Evolutionary conservation across 37 sponge, comb jelly and placozoan genomes (phyloP), one percentile per base, ranked within the genome.

Genomic region (Sycon ciliatum): DNA sequence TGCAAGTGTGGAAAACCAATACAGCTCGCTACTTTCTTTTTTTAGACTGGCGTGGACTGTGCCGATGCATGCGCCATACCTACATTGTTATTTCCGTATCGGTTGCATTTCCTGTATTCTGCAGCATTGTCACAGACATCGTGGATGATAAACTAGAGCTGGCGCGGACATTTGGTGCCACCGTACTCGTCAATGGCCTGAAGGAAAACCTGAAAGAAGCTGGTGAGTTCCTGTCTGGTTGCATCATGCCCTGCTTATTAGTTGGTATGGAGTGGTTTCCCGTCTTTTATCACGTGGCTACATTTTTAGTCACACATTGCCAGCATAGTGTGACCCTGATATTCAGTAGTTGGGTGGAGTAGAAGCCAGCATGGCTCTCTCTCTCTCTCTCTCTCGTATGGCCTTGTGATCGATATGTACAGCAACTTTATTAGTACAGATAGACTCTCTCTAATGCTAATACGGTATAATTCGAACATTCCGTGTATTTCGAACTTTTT

Each of bases 111-210:
- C 26, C 1, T 65, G 20, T 20, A 1, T 77, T 2, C 26, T 61
- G 26, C 68, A 89, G 89, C 7, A 56, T 87, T 9, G 87, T 80
- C 18, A 60, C 76, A 68, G 92, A 91, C 54, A 73, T 91, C 27
- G 35, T 87, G 1, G 77, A 73, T 22, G 37, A 38, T 1, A 83
- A 80, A 33, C 54, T 91, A 49, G 82, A 81, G 65, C 22, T 58
- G 39, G 92, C 92, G 23, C 81, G 76, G 57, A 24, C 56, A 26
- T 74, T 87, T 56, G 92, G 92, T 66, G 92, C 92, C 22, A 75
- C 83, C 75, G 79, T 87, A 13, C 39, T 65, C 52, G 72, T 91
- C 57, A 84, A 91, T 68, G 65, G 81, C 57, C 78, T 56, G 39
- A 81, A 35, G n/a, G 73, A 91, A 38, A 78, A 84, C 39, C 73